Conservation (phyloP, 2,888 invertebrate genomes). For the Acrocyrtus sp. region DNA sequence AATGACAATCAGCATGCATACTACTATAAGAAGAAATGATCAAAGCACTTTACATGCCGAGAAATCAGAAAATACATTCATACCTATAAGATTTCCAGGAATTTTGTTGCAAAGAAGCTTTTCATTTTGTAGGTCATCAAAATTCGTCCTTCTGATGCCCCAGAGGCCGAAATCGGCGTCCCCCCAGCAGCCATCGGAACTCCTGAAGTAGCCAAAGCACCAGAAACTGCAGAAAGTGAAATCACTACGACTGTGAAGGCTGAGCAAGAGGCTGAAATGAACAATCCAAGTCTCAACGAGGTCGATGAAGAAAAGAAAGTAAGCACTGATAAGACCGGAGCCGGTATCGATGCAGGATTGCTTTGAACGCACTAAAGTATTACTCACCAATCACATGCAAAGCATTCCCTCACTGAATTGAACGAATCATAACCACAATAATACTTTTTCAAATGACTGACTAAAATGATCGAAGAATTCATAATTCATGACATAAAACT, state of each 20-base stretch:
- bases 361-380: slow-evolving; percentile 20
- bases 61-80: neutral
- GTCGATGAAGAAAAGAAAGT: slow-evolving; percentile 50
- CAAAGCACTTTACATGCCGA: no score
- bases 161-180: slow-evolving; percentile 4
- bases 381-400: no score
- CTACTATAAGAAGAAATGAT: neutral
- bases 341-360: slow-evolving; percentile 59
- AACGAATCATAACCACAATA: no score
- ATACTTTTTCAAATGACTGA: no score
- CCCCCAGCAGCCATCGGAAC: slow-evolving; percentile 31
- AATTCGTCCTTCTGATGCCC: slow-evolving; percentile 45
- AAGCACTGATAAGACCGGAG: slow-evolving; percentile 40
- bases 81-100: neutral
- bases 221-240: slow-evolving; percentile 21
- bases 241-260: slow-evolving; percentile 13
- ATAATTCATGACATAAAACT: no score
- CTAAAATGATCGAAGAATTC: no score
- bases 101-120: no score
- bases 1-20: neutral
- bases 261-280: slow-evolving; percentile 30
- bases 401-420: no score
- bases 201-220: slow-evolving; percentile 29
- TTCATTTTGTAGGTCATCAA: slow-evolving; percentile 56
- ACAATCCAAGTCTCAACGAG: slow-evolving; percentile 60